Conservation (phyloP, 2,113 vertebrate genomes). For the Marmota monax region DNA sequence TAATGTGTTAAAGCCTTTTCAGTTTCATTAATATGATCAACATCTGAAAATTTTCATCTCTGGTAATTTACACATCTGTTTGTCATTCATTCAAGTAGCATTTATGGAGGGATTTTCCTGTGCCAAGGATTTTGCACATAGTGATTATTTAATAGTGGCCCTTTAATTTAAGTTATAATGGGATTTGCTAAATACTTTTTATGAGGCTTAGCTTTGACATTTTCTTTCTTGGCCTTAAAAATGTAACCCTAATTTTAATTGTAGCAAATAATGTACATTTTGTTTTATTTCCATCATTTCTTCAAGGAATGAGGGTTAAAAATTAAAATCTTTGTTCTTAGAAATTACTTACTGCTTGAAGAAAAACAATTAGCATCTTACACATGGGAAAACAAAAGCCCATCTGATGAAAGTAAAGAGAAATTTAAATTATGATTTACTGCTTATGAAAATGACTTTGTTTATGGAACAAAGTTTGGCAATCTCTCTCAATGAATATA, state of each 20-base stretch:
- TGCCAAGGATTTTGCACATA: neutral
- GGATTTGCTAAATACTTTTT: conserved; percentile 23
- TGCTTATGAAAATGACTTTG: conserved; percentile 80
- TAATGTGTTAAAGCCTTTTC: neutral
- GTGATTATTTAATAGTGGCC: neutral
- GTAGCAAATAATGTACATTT: conserved; percentile 23
- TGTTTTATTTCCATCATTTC: conserved; percentile 33
- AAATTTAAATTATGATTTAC: conserved; percentile 74
- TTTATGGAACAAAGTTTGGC: conserved; percentile 76
- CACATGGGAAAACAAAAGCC: conserved; percentile 48
- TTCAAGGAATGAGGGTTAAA: conserved; percentile 42
- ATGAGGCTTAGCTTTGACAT: neutral
- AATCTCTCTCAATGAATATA: conserved; percentile 78
- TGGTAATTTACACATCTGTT: neutral
- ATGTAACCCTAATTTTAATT: conserved; percentile 44
- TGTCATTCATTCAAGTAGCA: neutral
- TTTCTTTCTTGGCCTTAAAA: conserved; percentile 63
- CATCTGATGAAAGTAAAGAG: conserved; percentile 70
- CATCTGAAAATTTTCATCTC: neutral
- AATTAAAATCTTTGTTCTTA: conserved; percentile 62
- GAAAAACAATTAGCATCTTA: conserved; percentile 56
- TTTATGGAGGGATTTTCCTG: neutral
- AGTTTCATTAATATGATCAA: neutral
- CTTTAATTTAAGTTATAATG: conserved; percentile 14
- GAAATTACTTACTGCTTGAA: conserved; percentile 46